phyloP scores from a whole-genome alignment of 2,888 invertebrate species.

The Ceramica pisi region DNA sequence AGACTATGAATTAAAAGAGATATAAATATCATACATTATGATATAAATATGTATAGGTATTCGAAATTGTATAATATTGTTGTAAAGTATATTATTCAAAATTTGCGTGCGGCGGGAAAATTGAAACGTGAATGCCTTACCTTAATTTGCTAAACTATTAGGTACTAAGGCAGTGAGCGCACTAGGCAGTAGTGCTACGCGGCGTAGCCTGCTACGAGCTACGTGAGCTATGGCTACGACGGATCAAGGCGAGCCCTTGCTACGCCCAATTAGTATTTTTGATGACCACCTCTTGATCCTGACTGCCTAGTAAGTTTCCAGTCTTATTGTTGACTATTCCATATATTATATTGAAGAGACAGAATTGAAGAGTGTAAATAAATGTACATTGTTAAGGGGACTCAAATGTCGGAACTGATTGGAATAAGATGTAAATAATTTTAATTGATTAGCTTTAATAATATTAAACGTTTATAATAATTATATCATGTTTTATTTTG shows the following conservation, averaged over 20 bases:
- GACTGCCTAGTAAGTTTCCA: constrained; percentile 21
- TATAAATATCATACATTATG: constrained; percentile 20
- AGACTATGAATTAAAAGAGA: constrained; percentile 24
- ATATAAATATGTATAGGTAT: constrained; percentile 27
- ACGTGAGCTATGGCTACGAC: constrained; percentile 33
- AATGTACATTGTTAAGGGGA: constrained; percentile 76
- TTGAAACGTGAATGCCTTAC: constrained; percentile 56
- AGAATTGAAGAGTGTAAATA: constrained; percentile 68
- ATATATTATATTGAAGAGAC: constrained; percentile 52
- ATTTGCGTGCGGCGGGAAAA: constrained; percentile 48
- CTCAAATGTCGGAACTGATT: constrained; percentile 88
- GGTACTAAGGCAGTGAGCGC: constrained; percentile 26
- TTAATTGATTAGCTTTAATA: constrained; percentile 80
- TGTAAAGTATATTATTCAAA: constrained; percentile 28
- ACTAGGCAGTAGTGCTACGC: constrained; percentile 14
- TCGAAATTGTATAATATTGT: constrained; percentile 28
- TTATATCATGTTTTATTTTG: constrained; percentile 60
- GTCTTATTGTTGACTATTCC: constrained; percentile 58
- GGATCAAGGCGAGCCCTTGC: constrained; percentile 2
- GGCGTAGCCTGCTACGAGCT: constrained; percentile 42
- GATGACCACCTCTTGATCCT: neutral
- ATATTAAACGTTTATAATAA: constrained; percentile 76
- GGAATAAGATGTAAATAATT: constrained; percentile 86
- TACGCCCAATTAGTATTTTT: neutral
- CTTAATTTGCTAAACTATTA: constrained; percentile 57